Evolutionary conservation across 2,888 invertebrate genomes (phyloP).

Genomic region (Chrysomela aeneicollis): DNA sequence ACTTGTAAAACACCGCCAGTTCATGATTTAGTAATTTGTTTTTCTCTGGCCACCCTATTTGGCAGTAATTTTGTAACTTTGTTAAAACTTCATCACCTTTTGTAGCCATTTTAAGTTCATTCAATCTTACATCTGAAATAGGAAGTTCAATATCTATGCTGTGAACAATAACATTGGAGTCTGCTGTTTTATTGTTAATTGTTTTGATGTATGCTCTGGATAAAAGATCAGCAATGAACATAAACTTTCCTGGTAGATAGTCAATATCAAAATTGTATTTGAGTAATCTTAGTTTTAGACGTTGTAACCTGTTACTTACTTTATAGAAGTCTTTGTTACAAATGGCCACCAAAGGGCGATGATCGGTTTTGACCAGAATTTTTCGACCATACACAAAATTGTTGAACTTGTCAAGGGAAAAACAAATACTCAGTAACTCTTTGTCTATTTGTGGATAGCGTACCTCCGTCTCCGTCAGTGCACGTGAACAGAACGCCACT

Average conservation of each 20-base stretch:
- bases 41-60: neutral
- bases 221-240: constrained; percentile 36
- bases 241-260: constrained; percentile 43
- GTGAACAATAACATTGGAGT: too few relatives aligned
- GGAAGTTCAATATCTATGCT: constrained; percentile 19
- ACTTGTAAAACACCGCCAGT: constrained; percentile 1
- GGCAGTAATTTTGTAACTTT: neutral
- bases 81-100: neutral
- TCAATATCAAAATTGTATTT: constrained; percentile 42
- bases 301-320: too few relatives aligned
- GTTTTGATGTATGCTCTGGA: too few relatives aligned
- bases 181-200: too few relatives aligned
- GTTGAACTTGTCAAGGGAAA: constrained; percentile 49
- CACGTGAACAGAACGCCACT: constrained; percentile 47
- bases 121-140: constrained; percentile 1
- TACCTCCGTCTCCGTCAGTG: constrained; percentile 41
- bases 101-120: neutral
- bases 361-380: constrained; percentile 46
- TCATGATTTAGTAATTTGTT: neutral
- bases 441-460: constrained; percentile 48
- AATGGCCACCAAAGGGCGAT: constrained; percentile 50
- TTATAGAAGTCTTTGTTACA: too few relatives aligned
- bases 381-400: constrained; percentile 50
- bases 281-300: constrained; percentile 38
- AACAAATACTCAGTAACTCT: constrained; percentile 50